Conservation (phyloP, 2,888 invertebrate species). For the Augochlorella aurata region DNA sequence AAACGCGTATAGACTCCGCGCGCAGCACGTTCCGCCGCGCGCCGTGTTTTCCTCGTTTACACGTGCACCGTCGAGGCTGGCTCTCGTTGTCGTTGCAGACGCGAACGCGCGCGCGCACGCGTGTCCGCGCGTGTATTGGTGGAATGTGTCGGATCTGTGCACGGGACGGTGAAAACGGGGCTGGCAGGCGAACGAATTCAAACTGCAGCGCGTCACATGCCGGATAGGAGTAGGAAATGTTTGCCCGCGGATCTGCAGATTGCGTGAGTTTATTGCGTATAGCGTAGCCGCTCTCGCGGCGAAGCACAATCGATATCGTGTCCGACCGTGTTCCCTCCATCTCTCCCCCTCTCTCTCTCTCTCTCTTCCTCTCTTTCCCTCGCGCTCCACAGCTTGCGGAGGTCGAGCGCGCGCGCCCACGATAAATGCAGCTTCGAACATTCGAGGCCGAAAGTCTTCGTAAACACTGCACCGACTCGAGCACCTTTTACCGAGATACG, state of each 20-base stretch:
- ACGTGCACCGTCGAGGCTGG: conserved; percentile 5
- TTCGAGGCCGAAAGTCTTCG: too few relatives aligned
- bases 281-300: conserved; percentile 20
- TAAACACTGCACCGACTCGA: too few relatives aligned
- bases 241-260: conserved; percentile 48
- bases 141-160: conserved; percentile 14
- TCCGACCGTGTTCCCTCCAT: conserved; percentile 19
- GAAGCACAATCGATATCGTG: conserved; percentile 51
- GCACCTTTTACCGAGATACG: too few relatives aligned
- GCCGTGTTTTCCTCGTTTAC: conserved; percentile 32
- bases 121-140: not conserved
- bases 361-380: not conserved
- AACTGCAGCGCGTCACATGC: conserved; percentile 41
- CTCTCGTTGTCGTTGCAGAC: not conserved
- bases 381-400: not conserved
- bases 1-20: conserved; percentile 31
- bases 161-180: conserved; percentile 40
- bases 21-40: conserved; percentile 18
- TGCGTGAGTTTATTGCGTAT: conserved; percentile 57
- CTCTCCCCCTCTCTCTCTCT: not conserved
- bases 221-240: conserved; percentile 46
- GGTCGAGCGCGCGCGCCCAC: conserved; percentile 11
- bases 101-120: not conserved
- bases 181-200: conserved; percentile 36
- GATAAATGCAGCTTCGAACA: conserved; percentile 37